Evolutionary conservation across 2,888 invertebrate genomes (phyloP).

Genomic region (Digitonthophagus gazella): DNA sequence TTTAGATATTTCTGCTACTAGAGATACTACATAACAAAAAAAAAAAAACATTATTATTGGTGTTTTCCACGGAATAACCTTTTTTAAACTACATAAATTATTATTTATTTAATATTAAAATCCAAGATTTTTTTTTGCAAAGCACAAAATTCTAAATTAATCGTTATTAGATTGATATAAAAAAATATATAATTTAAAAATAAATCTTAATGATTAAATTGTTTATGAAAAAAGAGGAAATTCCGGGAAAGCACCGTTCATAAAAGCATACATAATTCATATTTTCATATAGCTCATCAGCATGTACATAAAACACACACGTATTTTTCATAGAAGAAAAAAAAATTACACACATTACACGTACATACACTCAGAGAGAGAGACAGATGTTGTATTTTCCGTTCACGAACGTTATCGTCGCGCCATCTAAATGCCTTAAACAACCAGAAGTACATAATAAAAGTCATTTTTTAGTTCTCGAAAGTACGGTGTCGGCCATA

Average conservation of each 20-base stretch:
- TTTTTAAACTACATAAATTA: background rate
- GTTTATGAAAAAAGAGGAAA: too few relatives aligned
- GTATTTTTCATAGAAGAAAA: background rate
- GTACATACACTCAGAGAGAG: background rate
- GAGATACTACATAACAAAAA: background rate
- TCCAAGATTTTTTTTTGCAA: too few relatives aligned
- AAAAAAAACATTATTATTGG: background rate
- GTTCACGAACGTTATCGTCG: background rate
- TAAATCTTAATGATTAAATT: too few relatives aligned
- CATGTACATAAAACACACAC: background rate
- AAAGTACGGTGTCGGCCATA: background rate
- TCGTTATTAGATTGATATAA: too few relatives aligned
- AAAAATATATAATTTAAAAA: too few relatives aligned
- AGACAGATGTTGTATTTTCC: background rate
- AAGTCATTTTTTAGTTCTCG: background rate
- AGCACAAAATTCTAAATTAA: too few relatives aligned
- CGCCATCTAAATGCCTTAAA: background rate
- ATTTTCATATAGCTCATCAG: background rate
- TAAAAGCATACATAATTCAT: background rate
- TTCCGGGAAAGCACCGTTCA: too few relatives aligned
- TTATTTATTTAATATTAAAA: too few relatives aligned
- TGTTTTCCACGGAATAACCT: background rate
- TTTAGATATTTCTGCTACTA: slow-evolving; percentile 32
- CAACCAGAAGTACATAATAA: background rate
- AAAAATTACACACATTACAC: background rate